Conservation (phyloP, 2,113 vertebrate genomes). For the Lynx canadensis region DNA sequence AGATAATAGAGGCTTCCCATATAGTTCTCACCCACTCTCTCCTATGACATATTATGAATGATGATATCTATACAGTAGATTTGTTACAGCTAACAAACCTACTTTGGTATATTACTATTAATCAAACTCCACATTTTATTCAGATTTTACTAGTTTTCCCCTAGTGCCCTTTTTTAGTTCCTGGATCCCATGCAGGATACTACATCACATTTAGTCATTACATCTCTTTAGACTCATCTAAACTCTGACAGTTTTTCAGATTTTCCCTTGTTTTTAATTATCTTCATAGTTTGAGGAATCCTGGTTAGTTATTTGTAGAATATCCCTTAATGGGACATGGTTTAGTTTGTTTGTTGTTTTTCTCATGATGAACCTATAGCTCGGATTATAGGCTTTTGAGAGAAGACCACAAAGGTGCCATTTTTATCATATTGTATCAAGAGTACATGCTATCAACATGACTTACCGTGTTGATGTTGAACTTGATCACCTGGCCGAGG, state of each 20-base stretch:
- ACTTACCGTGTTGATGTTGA: neutral
- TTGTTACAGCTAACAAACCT: neutral
- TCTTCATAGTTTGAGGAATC: constrained; percentile 6
- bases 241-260: neutral
- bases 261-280: constrained; percentile 41
- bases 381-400: neutral
- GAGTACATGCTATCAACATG: neutral
- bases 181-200: neutral
- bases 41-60: neutral
- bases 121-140: neutral
- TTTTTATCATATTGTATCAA: neutral
- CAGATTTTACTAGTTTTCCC: neutral
- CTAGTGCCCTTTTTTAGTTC: neutral
- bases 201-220: neutral
- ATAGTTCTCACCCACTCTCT: neutral
- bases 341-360: neutral
- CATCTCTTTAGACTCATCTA: neutral
- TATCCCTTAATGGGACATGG: neutral
- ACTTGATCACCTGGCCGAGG: neutral
- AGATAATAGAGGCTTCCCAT: neutral
- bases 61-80: neutral
- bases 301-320: neutral
- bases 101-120: neutral
- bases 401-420: neutral
- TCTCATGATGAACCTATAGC: neutral